Conservation (phyloP, 2,797 vertebrate genomes). For the Sebastes aleutianus region DNA sequence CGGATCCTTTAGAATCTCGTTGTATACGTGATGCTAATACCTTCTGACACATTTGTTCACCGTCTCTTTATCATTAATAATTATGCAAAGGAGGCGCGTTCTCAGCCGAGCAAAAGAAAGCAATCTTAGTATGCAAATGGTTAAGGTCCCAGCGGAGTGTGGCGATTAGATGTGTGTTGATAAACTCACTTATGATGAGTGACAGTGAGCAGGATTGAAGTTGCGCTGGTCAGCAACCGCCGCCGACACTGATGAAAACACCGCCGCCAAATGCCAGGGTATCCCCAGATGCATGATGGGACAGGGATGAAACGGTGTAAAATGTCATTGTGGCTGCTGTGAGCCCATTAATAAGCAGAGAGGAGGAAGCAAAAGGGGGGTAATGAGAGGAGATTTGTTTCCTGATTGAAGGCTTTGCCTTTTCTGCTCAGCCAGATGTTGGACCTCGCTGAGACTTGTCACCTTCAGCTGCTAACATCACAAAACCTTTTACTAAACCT, state of each 20-base stretch:
- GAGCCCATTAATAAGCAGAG: slow-evolving; percentile 86
- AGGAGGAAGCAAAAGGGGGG: slow-evolving; percentile 70
- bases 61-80: slow-evolving; percentile 91
- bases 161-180: slow-evolving; percentile 86
- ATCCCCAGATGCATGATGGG: slow-evolving; percentile 86
- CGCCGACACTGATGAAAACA: slow-evolving; percentile 87
- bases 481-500: slow-evolving; percentile 74
- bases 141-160: slow-evolving; percentile 81
- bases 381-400: slow-evolving; percentile 83
- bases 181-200: slow-evolving; percentile 93
- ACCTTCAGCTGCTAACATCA: slow-evolving; percentile 70
- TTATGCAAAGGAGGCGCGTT: slow-evolving; percentile 87
- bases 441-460: slow-evolving; percentile 78
- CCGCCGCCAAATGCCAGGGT: slow-evolving; percentile 87
- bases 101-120: slow-evolving; percentile 85
- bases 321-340: slow-evolving; percentile 83
- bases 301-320: slow-evolving; percentile 84
- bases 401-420: slow-evolving; percentile 83
- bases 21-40: slow-evolving; percentile 81
- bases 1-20: slow-evolving; percentile 70
- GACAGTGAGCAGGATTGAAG: slow-evolving; percentile 90
- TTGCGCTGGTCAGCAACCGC: slow-evolving; percentile 80
- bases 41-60: slow-evolving; percentile 90
- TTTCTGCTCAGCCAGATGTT: slow-evolving; percentile 86
- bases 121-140: slow-evolving; percentile 93